A percentile compares a stretch with the other conserved stretches of the same genome.
Evolutionary conservation across 2,113 vertebrate genomes (phyloP).

Genomic region (Archilochus colubris): DNA sequence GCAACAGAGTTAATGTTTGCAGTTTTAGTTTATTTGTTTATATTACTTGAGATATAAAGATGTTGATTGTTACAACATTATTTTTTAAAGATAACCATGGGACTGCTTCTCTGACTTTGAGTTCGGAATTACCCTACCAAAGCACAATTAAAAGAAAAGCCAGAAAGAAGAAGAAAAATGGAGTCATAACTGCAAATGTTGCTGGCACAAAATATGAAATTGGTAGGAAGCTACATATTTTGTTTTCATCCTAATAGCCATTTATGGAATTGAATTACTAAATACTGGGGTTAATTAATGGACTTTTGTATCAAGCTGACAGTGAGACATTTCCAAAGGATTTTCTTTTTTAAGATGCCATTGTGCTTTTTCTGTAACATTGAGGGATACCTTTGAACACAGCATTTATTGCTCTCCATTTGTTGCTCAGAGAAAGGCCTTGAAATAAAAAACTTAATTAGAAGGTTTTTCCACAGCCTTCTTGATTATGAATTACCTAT

Average conservation of each 20-base stretch:
- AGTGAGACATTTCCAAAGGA: not conserved
- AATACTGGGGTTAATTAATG: not conserved
- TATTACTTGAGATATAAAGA: not conserved
- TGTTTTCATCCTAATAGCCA: not conserved
- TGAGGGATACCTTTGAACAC: not conserved
- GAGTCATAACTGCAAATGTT: slow-evolving; percentile 89
- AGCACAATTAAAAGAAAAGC: slow-evolving; percentile 88
- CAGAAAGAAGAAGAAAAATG: slow-evolving; percentile 88
- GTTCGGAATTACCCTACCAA: slow-evolving; percentile 83
- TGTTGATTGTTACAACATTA: not conserved
- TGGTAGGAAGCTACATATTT: slow-evolving; percentile 78
- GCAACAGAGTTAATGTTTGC: not conserved
- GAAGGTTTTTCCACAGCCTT: too few relatives aligned
- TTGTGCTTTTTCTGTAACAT: not conserved
- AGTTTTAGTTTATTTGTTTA: not conserved
- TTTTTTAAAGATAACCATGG: slow-evolving; percentile 86
- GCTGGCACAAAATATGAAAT: slow-evolving; percentile 97
- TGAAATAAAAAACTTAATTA: not conserved
- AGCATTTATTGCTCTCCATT: not conserved
- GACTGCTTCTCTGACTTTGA: slow-evolving; percentile 83
- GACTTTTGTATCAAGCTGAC: not conserved
- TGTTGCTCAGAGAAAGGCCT: not conserved
- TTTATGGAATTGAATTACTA: not conserved
- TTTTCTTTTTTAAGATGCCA: not conserved
- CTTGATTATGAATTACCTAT: not conserved